Evolutionary conservation across 2,797 vertebrate genomes (phyloP).

Genomic region (Myoxocephalus aenaeus): DNA sequence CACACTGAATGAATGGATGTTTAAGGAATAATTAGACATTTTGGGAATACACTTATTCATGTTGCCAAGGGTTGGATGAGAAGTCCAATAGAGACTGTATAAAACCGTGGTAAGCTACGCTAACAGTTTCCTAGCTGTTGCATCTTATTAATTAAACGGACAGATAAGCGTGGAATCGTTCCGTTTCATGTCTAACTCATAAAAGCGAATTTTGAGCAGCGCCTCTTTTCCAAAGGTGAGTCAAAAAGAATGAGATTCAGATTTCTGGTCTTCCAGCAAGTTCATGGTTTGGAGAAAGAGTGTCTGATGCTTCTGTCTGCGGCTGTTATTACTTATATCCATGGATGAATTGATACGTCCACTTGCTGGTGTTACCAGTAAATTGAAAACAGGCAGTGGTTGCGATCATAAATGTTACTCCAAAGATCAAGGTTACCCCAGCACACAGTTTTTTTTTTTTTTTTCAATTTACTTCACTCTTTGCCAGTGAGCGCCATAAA

Average conservation of each 20-base stretch:
- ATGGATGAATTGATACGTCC: constrained; percentile 46
- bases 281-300: constrained; percentile 29
- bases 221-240: constrained; percentile 11
- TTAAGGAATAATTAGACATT: constrained; percentile 3
- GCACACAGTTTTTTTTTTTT: constrained; percentile 46
- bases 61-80: neutral
- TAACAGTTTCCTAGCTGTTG: neutral
- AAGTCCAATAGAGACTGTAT: neutral
- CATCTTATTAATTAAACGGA: neutral
- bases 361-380: constrained; percentile 48
- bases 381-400: constrained; percentile 49
- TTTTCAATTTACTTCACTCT: constrained; percentile 45
- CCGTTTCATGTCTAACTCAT: neutral
- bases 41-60: neutral
- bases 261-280: constrained; percentile 17
- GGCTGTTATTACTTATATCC: constrained; percentile 24
- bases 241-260: neutral
- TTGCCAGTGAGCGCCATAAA: constrained; percentile 20
- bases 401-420: constrained; percentile 49
- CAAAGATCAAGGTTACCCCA: constrained; percentile 44
- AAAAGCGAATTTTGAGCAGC: constrained; percentile 5
- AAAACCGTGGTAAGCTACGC: neutral
- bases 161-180: neutral
- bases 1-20: neutral
- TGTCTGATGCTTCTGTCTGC: constrained; percentile 23